Conservation (phyloP, 37 sponge, comb jelly and placozoan species). For the Amphimedon queenslandica region DNA sequence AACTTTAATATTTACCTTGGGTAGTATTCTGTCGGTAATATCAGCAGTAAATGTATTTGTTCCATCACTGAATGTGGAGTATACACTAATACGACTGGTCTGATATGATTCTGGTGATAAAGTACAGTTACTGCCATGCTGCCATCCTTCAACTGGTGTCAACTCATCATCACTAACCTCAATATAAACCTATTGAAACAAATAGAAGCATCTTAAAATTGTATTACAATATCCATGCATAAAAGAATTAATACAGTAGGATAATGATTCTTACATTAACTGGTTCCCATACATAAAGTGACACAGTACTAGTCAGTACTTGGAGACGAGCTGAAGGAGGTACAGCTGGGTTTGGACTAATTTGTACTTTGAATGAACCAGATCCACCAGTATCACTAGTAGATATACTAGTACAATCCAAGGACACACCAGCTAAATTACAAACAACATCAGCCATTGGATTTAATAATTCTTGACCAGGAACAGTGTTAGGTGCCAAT, state of each 20-base stretch:
- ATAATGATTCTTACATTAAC: slow-evolving; percentile 1
- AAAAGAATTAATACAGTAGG: no score
- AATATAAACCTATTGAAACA: not conserved
- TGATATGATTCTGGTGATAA: slow-evolving; percentile 11
- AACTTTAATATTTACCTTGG: slow-evolving; percentile 8
- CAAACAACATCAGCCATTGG: no score
- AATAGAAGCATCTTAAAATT: no score
- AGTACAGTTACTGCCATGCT: not conserved
- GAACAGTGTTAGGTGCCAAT: no score
- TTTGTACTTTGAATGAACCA: no score
- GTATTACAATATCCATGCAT: no score
- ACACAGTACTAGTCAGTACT: not conserved
- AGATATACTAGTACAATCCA: no score
- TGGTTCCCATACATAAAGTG: slow-evolving; percentile 33
- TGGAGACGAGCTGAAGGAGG: not conserved
- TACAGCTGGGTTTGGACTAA: no score
- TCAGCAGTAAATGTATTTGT: slow-evolving; percentile 19
- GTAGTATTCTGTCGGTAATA: no score
- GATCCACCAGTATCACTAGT: no score
- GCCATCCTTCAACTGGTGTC: slow-evolving; percentile 24
- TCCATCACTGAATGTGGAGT: slow-evolving; percentile 14
- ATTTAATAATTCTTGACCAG: no score
- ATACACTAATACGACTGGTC: slow-evolving; percentile 15
- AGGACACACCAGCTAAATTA: no score
- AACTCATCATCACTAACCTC: slow-evolving; percentile 3